These are phyloP conservation scores for Cyclina sinensis DNA, from an alignment of 1,140 invertebrate species.

Conservation along the genomic window DNA sequence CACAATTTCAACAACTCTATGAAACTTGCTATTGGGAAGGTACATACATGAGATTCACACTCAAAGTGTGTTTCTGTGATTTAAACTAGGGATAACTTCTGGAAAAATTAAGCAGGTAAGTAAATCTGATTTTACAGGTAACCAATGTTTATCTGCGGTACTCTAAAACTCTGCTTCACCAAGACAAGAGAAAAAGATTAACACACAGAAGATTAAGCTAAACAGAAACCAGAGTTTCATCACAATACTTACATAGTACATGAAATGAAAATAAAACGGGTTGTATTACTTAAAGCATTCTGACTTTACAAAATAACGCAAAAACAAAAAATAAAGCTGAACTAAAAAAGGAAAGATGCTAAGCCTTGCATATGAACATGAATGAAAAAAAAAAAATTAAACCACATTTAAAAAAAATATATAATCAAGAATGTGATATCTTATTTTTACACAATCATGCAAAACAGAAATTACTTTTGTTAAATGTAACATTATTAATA, in stretches of 20 bases:
- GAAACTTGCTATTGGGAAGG: too few species aligned
- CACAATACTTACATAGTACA: constrained; percentile 67
- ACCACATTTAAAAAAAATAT: not conserved
- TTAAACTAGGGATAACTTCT: too few species aligned
- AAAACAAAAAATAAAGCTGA: not conserved
- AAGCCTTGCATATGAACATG: not conserved
- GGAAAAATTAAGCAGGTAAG: too few species aligned
- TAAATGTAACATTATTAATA: constrained; percentile 26
- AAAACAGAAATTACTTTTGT: not conserved
- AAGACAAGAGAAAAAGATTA: constrained; percentile 12
- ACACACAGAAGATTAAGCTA: constrained; percentile 5
- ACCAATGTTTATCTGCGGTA: too few species aligned
- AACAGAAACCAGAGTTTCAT: constrained; percentile 26
- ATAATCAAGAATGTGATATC: not conserved
- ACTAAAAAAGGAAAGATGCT: not conserved
- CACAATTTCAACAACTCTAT: too few species aligned
- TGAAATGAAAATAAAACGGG: constrained; percentile 57
- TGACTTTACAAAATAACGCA: not conserved
- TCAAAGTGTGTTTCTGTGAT: too few species aligned
- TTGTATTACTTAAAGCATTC: not conserved
- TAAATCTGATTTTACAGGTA: too few species aligned
- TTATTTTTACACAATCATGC: constrained; percentile 17
- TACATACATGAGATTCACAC: too few species aligned
- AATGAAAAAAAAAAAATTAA: too few species aligned
- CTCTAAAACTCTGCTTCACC: constrained; percentile 12